Base-by-base conservation (phyloP, 2,888 invertebrate genomes). In the Brachyopa scutellaris region DNA sequence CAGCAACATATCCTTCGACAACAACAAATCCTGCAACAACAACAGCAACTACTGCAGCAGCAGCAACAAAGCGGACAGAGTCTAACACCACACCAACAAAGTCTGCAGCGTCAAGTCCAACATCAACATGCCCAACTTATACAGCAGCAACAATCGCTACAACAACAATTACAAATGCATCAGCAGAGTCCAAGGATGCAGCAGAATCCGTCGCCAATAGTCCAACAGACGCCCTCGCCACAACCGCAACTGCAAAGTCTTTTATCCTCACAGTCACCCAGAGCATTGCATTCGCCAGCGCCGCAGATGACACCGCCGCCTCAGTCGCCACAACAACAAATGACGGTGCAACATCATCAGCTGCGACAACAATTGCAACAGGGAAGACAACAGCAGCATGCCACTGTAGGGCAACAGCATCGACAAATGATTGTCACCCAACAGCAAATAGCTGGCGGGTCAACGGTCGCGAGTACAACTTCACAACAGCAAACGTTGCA, bases 61-160 rank as follows among this genome's bases (percentile, higher is more conserved):
- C 88, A 88, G 21, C 87, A 88, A 73, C 88, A 88, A 76, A 88
- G 85, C 67, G 88, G 89, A 0, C 89, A 90, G 66, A 88, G 87
- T 23, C 82, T 88, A 38, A 88, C 88, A 2, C 87, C 87, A 1
- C 88, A 88, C 15, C 89, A 88, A 61, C 89, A 88, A 82, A 87
- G 85, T 3, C 62, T 92, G 83, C 93, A 93, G 84, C 92, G 92
- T 55, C 88, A 93, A 86, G 88, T 93, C 57, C 93, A 93, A 86
- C 93, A 93, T 86, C 93, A 92, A 74, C 93, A 92, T 78, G 88
- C 92, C 36, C 88, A 88, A 57, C 67, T 88, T 19, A 76, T 86
- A 40, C 88, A 88, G 26, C 88, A 88, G 4, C 91, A 92, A 86
- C 92, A 92, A 91, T 87, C 87, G 38, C 51, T 87, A 7, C 88